Evolutionary conservation across 2,797 vertebrate species (phyloP).

Genomic region (Spea hammondii): DNA sequence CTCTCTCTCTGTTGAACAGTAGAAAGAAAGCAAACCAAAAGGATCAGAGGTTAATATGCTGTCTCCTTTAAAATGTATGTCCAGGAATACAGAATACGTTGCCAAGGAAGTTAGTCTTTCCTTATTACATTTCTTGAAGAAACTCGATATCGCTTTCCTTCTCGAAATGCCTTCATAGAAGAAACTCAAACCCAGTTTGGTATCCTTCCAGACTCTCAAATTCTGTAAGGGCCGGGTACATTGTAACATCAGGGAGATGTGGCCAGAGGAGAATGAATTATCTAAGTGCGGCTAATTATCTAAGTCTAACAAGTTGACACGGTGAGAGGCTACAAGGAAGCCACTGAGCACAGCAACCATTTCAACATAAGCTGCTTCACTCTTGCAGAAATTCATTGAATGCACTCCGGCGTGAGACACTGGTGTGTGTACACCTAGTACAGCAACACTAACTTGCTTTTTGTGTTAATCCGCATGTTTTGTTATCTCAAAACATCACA

Average conservation of each 20-base stretch:
- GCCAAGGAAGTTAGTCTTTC: slow-evolving; percentile 3
- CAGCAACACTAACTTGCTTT: too few species aligned
- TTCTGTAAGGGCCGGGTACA: neutral
- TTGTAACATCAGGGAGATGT: neutral
- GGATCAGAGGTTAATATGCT: slow-evolving; percentile 2
- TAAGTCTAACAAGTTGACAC: neutral
- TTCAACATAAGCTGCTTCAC: neutral
- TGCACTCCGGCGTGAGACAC: too few species aligned
- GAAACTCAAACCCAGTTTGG: slow-evolving; percentile 1
- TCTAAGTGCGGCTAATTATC: neutral
- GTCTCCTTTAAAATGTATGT: neutral
- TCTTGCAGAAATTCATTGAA: neutral
- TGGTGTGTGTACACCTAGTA: too few species aligned
- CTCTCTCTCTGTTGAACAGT: too few species aligned
- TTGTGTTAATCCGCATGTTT: too few species aligned
- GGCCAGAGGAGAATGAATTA: neutral
- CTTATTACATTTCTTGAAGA: slow-evolving; percentile 7
- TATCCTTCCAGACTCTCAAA: neutral
- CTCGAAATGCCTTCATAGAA: neutral
- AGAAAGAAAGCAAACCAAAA: too few species aligned
- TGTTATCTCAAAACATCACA: too few species aligned
- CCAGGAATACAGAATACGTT: neutral
- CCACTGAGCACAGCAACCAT: neutral
- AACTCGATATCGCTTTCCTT: neutral
- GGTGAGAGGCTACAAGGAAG: neutral